Evolutionary conservation across 1,140 invertebrate species (phyloP), one percentile per base, ranked within the genome.

Genomic region (Chlorops oryzae): DNA sequence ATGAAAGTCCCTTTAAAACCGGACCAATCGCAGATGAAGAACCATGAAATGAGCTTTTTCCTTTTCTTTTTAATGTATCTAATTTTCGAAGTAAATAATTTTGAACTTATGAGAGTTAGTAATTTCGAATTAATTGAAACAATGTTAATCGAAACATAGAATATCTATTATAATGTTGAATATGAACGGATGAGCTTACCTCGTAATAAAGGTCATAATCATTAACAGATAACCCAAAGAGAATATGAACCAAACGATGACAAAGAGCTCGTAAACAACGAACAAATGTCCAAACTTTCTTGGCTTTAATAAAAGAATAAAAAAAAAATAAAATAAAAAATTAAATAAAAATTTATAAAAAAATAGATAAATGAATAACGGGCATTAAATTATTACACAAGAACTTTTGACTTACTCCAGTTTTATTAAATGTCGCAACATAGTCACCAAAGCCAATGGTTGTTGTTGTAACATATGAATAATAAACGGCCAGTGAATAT

Each of bases 361-460:
- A 39, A 25, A 15, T 18, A 44, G 24, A 41, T 20, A 21, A 5
- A 41, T 41, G 13, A 41, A 41, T 17, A 4, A 13, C 22, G 20
- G 20, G 13, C 3, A 18, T 20, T 41, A 41, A 41, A 20, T 41
- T 3, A 41, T 3, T 41, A 20, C 3, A 15, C 4, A 13, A 13
- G 18, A 37, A 5, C n/a, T 37, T 37, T 37, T 37, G 34, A 53
- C 62, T 70, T 69, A 84, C 87, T 86, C 71, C 69, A 51, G 62
- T 58, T 42, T 63, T n/a, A 2, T 64, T 59, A 57, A 72, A 72
- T 5, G 70, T 72, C 59, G 92, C 90, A 15, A 96, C 92, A 59
- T 84, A 87, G 74, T 96, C 92, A 27, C 92, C 93, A 70, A 96
- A 96, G 18, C 93, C 93, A 59, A 96, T 95, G 7, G 93, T 96